phyloP scores from a whole-genome alignment of 2,888 invertebrate species.

The Teleiodes luculella region DNA sequence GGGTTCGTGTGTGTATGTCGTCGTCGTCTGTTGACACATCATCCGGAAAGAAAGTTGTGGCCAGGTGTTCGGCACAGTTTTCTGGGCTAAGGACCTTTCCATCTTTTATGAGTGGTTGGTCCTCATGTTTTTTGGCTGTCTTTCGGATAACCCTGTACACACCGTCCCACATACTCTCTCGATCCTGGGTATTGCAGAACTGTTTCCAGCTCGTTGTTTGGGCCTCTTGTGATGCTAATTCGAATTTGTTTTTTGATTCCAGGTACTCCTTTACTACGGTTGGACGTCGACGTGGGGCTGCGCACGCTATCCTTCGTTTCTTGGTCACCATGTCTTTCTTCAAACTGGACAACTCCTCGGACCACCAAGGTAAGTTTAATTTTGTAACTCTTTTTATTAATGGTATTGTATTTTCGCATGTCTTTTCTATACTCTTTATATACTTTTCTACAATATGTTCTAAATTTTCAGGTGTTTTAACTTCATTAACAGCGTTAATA shows the following conservation, averaged over 20 bases:
- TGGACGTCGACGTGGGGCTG: constrained; percentile 12
- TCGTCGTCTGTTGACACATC: not conserved
- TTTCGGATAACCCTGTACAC: constrained; percentile 13
- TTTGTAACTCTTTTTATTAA: too few relatives aligned
- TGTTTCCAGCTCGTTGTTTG: constrained; percentile 16
- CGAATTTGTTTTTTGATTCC: constrained; percentile 11
- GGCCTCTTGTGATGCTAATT: not conserved
- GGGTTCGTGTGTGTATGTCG: not conserved
- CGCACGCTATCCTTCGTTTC: constrained; percentile 6
- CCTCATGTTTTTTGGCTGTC: constrained; percentile 7
- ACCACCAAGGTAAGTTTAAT: too few relatives aligned
- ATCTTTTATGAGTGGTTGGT: not conserved
- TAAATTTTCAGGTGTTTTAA: not conserved
- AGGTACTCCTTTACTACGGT: constrained; percentile 14
- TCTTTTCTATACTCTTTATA: not conserved
- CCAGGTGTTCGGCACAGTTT: not conserved
- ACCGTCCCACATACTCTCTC: constrained; percentile 18
- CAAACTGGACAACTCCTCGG: too few relatives aligned
- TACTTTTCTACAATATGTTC: not conserved
- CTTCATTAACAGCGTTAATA: too few relatives aligned
- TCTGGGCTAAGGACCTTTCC: not conserved
- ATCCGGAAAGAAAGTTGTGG: not conserved
- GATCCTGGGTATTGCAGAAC: constrained; percentile 18
- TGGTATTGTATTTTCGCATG: too few relatives aligned
- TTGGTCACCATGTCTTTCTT: too few relatives aligned